Evolutionary conservation across 2,888 invertebrate genomes (phyloP).

Genomic region (Tanypteryx hageni): DNA sequence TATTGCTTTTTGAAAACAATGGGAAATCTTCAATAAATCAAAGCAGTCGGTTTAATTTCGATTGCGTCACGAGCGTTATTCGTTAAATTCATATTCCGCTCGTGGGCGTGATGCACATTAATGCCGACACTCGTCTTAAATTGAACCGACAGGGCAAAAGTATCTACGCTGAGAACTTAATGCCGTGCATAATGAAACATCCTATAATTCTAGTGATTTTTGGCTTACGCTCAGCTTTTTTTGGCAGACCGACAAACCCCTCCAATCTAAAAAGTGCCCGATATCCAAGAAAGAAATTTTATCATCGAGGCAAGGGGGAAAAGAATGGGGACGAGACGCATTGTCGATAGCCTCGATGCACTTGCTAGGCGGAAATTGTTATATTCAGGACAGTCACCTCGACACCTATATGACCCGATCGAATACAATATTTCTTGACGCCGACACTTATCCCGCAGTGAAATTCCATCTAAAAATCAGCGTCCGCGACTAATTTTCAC

Average conservation of each 20-base stretch:
- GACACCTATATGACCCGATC: not conserved
- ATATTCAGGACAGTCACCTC: conserved; percentile 1
- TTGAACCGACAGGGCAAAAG: not conserved
- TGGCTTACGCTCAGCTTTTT: not conserved
- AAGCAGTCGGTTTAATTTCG: not conserved
- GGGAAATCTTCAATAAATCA: too few relatives aligned
- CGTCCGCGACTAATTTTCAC: conserved; percentile 2
- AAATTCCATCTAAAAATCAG: not conserved
- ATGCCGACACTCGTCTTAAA: not conserved
- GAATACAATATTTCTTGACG: not conserved
- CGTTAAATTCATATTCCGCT: not conserved
- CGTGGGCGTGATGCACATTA: not conserved
- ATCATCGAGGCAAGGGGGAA: not conserved
- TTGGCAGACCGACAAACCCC: conserved; percentile 3
- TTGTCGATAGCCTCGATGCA: not conserved
- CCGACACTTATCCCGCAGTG: not conserved
- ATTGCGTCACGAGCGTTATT: not conserved
- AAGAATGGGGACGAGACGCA: not conserved
- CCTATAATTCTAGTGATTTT: conserved; percentile 25
- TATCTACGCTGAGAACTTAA: not conserved
- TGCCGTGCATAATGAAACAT: conserved; percentile 7
- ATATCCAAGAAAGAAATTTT: not conserved
- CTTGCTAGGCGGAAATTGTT: not conserved
- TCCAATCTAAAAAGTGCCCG: not conserved
- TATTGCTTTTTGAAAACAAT: too few relatives aligned